Evolutionary conservation across 2,113 vertebrate genomes (phyloP).

Genomic region (Hippocampus abdominalis): DNA sequence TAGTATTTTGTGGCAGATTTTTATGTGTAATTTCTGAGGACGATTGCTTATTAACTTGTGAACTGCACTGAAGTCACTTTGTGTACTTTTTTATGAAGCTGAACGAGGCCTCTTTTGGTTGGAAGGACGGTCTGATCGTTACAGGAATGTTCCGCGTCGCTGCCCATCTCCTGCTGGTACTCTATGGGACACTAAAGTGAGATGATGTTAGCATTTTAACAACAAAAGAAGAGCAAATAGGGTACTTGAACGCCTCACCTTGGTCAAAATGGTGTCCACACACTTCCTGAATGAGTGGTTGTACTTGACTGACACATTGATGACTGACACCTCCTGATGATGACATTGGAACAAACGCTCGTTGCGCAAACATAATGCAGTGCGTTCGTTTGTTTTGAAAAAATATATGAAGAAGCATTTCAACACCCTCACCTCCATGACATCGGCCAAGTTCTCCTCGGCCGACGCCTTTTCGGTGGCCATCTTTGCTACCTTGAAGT

Average conservation of each 20-base stretch:
- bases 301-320: slow-evolving; percentile 80
- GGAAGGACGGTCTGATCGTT: slow-evolving; percentile 69
- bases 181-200: slow-evolving; percentile 80
- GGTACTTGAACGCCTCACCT: slow-evolving; percentile 69
- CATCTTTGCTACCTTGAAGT: slow-evolving; percentile 89
- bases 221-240: not conserved
- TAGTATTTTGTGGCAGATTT: not conserved
- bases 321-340: slow-evolving; percentile 83
- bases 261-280: slow-evolving; percentile 89
- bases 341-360: not conserved
- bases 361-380: not conserved
- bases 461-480: slow-evolving; percentile 87
- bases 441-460: slow-evolving; percentile 86
- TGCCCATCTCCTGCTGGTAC: slow-evolving; percentile 86
- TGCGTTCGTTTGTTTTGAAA: not conserved
- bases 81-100: slow-evolving; percentile 87
- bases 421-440: slow-evolving; percentile 80
- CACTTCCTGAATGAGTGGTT: slow-evolving; percentile 84
- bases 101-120: slow-evolving; percentile 79
- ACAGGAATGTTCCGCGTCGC: slow-evolving; percentile 76
- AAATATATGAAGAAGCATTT: not conserved
- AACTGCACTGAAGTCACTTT: not conserved
- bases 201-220: not conserved
- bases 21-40: not conserved
- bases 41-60: not conserved